Evolutionary conservation across 2,113 vertebrate genomes (phyloP).

Genomic region (Clarias macrocephalus): DNA sequence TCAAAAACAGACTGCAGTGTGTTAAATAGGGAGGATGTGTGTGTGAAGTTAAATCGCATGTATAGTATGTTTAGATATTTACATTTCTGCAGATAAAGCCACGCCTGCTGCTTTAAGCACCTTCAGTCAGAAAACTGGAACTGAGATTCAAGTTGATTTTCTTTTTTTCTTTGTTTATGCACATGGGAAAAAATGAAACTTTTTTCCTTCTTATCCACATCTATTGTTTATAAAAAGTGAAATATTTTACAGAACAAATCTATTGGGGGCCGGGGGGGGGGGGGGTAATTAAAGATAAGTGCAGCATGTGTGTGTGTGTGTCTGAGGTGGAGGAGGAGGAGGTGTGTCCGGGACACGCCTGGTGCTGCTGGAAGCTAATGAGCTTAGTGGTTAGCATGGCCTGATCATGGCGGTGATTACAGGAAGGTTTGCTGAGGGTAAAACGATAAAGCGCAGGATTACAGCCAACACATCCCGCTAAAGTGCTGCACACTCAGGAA

Average conservation of each 20-base stretch:
- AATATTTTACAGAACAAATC: no score
- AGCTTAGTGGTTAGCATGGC: constrained; percentile 89
- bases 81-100: background rate
- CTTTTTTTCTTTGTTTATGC: no score
- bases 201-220: background rate
- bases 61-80: background rate
- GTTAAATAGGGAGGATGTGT: background rate
- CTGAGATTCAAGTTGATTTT: no score
- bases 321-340: background rate
- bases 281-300: no score
- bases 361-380: constrained; percentile 87
- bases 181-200: no score
- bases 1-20: background rate
- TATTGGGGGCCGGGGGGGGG: no score
- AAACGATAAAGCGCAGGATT: constrained; percentile 92
- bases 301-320: background rate
- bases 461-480: constrained; percentile 92
- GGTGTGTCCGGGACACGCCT: constrained; percentile 62
- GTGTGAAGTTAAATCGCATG: background rate
- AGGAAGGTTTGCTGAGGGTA: constrained; percentile 96
- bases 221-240: background rate
- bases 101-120: background rate
- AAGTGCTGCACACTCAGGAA: constrained; percentile 94
- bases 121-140: background rate
- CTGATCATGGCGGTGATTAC: constrained; percentile 84